Evolutionary conservation across 2,113 vertebrate species (phyloP).

Genomic region (Peromyscus leucopus): DNA sequence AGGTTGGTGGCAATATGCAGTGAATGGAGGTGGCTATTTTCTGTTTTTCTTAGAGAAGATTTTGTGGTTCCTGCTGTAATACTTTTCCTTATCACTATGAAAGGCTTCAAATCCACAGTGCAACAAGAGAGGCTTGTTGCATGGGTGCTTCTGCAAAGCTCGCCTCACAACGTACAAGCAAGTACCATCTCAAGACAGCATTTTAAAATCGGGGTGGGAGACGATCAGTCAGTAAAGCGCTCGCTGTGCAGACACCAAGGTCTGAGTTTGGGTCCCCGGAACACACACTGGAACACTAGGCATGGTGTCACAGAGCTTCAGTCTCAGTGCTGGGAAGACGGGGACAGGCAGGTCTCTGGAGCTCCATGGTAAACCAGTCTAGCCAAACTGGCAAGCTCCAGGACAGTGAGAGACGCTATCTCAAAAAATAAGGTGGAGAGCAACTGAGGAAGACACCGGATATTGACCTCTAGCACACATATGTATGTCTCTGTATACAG

Average conservation of each 20-base stretch:
- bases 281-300: not conserved
- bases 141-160: constrained; percentile 7
- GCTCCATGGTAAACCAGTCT: not conserved
- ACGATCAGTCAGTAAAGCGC: not conserved
- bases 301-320: not conserved
- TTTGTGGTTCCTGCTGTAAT: not conserved
- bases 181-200: not conserved
- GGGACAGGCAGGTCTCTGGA: not conserved
- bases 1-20: not conserved
- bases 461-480: not conserved
- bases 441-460: not conserved
- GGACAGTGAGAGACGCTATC: not conserved
- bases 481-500: not conserved
- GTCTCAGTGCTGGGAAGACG: not conserved
- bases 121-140: not conserved
- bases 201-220: constrained; percentile 18
- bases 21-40: not conserved
- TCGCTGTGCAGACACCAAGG: not conserved
- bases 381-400: not conserved
- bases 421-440: not conserved
- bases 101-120: not conserved
- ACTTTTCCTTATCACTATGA: not conserved
- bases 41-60: not conserved
- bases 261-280: not conserved
- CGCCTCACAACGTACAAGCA: not conserved